Evolutionary conservation across 2,888 invertebrate species (phyloP).

Genomic region (Mystacides longicornis): DNA sequence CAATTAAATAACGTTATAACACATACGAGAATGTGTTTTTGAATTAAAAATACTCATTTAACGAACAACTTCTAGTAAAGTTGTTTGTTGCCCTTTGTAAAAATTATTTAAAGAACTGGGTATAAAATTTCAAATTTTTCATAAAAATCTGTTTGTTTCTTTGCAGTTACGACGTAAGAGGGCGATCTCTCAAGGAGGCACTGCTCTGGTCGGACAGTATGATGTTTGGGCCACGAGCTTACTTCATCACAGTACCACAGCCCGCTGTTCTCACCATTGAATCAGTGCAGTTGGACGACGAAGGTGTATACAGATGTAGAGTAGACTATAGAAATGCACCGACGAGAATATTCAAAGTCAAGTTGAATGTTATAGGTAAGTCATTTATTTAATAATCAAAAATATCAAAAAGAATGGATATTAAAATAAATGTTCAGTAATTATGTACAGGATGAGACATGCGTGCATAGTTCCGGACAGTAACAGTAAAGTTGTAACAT

Average conservation of each 20-base stretch:
- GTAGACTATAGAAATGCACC: slow-evolving; percentile 87
- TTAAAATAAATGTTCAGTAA: too few species aligned
- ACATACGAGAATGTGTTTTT: too few species aligned
- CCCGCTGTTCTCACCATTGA: slow-evolving; percentile 77
- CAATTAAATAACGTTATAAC: too few species aligned
- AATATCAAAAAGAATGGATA: too few species aligned
- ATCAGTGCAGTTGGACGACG: slow-evolving; percentile 78
- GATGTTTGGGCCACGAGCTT: slow-evolving; percentile 77
- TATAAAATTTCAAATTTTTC: not conserved
- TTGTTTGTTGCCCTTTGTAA: too few species aligned
- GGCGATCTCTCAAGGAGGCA: slow-evolving; percentile 72
- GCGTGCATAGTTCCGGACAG: too few species aligned
- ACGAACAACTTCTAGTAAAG: too few species aligned
- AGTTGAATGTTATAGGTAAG: slow-evolving; percentile 86
- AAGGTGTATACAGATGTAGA: slow-evolving; percentile 79
- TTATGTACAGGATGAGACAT: too few species aligned
- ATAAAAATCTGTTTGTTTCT: slow-evolving; percentile 21
- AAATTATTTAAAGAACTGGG: too few species aligned
- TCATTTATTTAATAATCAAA: too few species aligned
- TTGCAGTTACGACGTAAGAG: slow-evolving; percentile 79
- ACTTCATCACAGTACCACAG: slow-evolving; percentile 72
- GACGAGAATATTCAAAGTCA: slow-evolving; percentile 80
- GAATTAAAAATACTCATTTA: too few species aligned
- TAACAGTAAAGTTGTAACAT: too few species aligned
- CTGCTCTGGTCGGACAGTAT: slow-evolving; percentile 77